These are phyloP conservation scores for Andrena haemorrhoa DNA, from an alignment of 2,888 invertebrate genomes.

Conservation along the genomic window DNA sequence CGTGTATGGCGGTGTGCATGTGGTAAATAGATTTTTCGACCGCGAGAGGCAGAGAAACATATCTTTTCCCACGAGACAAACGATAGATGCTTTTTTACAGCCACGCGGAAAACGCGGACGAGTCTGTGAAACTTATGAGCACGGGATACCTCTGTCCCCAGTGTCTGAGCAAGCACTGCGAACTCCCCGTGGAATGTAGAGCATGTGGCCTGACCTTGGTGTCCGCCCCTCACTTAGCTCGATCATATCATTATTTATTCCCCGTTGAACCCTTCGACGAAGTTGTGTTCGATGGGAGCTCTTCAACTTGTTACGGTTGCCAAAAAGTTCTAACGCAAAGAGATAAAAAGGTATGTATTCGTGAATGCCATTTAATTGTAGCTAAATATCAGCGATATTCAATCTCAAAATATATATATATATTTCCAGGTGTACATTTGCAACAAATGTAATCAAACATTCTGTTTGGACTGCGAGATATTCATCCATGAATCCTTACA, in stretches of 20 bases:
- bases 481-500: conserved; percentile 97
- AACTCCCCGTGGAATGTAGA: conserved; percentile 98
- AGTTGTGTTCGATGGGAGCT: conserved; percentile 87
- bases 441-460: conserved; percentile 91
- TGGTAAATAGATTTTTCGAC: conserved; percentile 87
- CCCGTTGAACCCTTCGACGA: conserved; percentile 95
- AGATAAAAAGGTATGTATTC: conserved; percentile 89
- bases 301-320: conserved; percentile 90
- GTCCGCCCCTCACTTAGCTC: conserved; percentile 98
- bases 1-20: conserved; percentile 95
- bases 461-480: conserved; percentile 98
- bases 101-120: conserved; percentile 92
- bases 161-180: conserved; percentile 98
- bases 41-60: not conserved
- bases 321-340: conserved; percentile 88
- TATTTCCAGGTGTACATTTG: conserved; percentile 92
- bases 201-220: conserved; percentile 98
- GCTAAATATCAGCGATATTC: not conserved
- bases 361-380: not conserved
- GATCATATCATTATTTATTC: conserved; percentile 98
- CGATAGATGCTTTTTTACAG: conserved; percentile 84
- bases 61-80: not conserved
- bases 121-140: conserved; percentile 89
- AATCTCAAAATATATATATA: conserved; percentile 40
- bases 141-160: conserved; percentile 97